Evolutionary conservation across 2,888 invertebrate genomes (phyloP).

Genomic region (Phragmatobia fuliginosa): DNA sequence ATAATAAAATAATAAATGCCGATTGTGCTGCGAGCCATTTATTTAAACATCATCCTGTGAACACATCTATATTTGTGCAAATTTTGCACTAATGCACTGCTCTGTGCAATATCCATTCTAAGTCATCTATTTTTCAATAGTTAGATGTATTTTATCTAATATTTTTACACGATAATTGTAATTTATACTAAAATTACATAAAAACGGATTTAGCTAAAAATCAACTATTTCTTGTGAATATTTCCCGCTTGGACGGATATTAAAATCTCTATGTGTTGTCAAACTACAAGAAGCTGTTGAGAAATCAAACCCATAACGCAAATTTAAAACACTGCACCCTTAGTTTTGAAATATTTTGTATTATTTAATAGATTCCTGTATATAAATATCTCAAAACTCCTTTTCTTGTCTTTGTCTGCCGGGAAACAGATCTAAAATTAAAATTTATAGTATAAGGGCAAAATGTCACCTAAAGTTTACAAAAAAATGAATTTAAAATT

Average conservation of each 20-base stretch:
- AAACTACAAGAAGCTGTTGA: constrained; percentile 42
- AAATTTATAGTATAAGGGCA: not conserved
- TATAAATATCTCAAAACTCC: too few relatives aligned
- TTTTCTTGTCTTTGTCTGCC: not conserved
- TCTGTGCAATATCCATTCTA: constrained; percentile 26
- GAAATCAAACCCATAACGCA: not conserved
- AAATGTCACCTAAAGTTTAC: not conserved
- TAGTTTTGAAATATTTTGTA: not conserved
- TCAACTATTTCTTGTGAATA: constrained; percentile 66
- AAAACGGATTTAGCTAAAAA: constrained; percentile 59
- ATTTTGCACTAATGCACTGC: constrained; percentile 44
- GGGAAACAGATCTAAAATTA: not conserved
- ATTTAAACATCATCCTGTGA: constrained; percentile 46
- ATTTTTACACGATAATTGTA: constrained; percentile 52
- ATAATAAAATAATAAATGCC: constrained; percentile 67
- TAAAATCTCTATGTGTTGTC: constrained; percentile 67
- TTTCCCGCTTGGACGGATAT: constrained; percentile 81
- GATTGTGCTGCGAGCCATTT: constrained; percentile 61
- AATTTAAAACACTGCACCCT: not conserved
- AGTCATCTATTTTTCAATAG: constrained; percentile 59
- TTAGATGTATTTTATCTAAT: constrained; percentile 56
- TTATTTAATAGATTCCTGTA: not conserved
- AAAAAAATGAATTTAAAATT: not conserved
- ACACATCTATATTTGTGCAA: constrained; percentile 53
- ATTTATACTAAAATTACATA: constrained; percentile 68